Base-by-base conservation (phyloP, 2,113 vertebrate genomes). In the Passer domesticus region DNA sequence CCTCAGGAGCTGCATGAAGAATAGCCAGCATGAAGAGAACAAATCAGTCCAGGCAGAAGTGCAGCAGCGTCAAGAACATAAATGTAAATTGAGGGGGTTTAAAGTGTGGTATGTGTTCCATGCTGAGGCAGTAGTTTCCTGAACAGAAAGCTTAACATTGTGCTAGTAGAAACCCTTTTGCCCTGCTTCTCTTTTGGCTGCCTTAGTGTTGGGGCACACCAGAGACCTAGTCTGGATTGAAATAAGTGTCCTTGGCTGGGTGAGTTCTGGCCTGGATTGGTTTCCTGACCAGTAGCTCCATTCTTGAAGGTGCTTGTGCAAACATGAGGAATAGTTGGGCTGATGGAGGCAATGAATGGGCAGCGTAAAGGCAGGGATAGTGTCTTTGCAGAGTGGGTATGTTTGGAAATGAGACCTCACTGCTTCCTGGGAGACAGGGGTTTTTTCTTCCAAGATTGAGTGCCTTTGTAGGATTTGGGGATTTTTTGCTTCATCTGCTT, bases 41-140 rank as follows among this genome's bases (percentile, higher is more conserved):
- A 95, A 80, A 87, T 94, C 89, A 95, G 91, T 72, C 91, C 87
- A 96, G 94, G 91, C 94, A 96, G 91, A 96, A 96, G 91, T 87
- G 87, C 94, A 94, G 94, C 82, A 94, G 83, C 66, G 1, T 66
- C 96, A 94, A 81, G 93, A 94, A 80, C 75, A 90, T 64, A 94
- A 97, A 93, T 85, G 82, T 95, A 94, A 95, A 95, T 92, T 83
- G 74, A 95, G 79, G 91, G 87, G 67, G 49, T 93, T 96, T 62
- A 43, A 92, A 77, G 62, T 53, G 79, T 83, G 90, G 52, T 79
- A 31, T 73, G 78, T 10, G 1, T 94, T 87, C 82, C 15, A 9
- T 89, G 82, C 83, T 2, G 24, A 96, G 95, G 81, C 73, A 73
- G 85, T 76, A 75, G 74, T 68, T 96, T 79, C 31, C 24, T 84